Evolutionary conservation across 23 tunicate species (phyloP).

Genomic region (Halocynthia aurantium): DNA sequence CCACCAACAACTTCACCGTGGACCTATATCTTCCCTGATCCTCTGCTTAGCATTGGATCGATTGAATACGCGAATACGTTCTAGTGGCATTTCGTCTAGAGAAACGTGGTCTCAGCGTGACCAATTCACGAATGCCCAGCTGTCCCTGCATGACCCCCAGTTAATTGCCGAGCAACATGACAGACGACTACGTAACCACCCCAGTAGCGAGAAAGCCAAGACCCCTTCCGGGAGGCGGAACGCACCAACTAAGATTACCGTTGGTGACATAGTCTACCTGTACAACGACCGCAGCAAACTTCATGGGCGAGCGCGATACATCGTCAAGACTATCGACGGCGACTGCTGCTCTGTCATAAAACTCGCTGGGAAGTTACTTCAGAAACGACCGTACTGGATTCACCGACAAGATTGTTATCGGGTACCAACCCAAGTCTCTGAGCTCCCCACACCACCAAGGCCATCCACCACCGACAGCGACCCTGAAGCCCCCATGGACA

Average conservation of each 20-base stretch:
- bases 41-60: background rate
- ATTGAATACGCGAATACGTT: background rate
- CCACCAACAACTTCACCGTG: background rate
- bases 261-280: background rate
- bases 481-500: no score
- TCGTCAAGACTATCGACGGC: conserved; percentile 3
- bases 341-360: background rate
- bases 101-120: conserved; percentile 1
- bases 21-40: background rate
- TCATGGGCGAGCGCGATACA: background rate
- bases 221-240: background rate
- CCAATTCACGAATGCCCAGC: background rate
- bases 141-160: background rate
- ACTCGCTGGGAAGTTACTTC: no score
- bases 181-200: background rate
- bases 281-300: background rate
- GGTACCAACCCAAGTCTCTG: no score
- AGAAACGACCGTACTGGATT: no score
- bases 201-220: background rate
- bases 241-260: background rate
- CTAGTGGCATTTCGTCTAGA: background rate
- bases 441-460: no score
- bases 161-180: background rate
- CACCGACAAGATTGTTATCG: no score
- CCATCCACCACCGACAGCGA: no score